Evolutionary conservation across 2,888 invertebrate genomes (phyloP).

Genomic region (Electrophaes corylata): DNA sequence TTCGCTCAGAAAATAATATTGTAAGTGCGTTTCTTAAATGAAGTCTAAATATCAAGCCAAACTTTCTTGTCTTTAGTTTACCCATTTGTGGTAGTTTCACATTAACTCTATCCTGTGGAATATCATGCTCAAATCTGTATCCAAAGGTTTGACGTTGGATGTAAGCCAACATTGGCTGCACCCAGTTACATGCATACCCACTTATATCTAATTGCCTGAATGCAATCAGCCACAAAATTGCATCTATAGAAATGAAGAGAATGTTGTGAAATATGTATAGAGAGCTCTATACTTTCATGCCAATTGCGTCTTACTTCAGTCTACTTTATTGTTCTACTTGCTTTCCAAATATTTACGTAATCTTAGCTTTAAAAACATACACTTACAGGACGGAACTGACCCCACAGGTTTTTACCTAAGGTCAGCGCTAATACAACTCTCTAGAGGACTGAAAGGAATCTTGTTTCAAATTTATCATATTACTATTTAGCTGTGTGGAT

Average conservation of each 20-base stretch:
- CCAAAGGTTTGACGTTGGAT: constrained; percentile 24
- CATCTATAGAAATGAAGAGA: not conserved
- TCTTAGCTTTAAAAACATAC: no score
- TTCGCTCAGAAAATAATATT: not conserved
- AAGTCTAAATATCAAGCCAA: not conserved
- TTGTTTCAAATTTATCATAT: no score
- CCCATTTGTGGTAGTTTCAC: not conserved
- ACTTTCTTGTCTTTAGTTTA: not conserved
- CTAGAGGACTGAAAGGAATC: no score
- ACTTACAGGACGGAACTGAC: no score
- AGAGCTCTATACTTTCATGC: no score
- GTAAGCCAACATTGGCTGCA: constrained; percentile 19
- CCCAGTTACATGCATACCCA: constrained; percentile 19
- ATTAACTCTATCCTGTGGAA: constrained; percentile 10
- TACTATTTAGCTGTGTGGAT: no score
- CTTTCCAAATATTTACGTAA: no score
- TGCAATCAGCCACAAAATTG: constrained; percentile 21
- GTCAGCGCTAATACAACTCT: no score
- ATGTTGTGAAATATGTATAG: no score
- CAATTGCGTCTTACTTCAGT: no score
- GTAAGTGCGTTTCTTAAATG: not conserved
- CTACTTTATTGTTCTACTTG: no score
- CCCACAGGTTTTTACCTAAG: no score
- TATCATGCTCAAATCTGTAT: constrained; percentile 13
- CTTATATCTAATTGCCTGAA: constrained; percentile 20